Evolutionary conservation across 2,888 invertebrate genomes (phyloP).

Genomic region (Drosophila borealis): DNA sequence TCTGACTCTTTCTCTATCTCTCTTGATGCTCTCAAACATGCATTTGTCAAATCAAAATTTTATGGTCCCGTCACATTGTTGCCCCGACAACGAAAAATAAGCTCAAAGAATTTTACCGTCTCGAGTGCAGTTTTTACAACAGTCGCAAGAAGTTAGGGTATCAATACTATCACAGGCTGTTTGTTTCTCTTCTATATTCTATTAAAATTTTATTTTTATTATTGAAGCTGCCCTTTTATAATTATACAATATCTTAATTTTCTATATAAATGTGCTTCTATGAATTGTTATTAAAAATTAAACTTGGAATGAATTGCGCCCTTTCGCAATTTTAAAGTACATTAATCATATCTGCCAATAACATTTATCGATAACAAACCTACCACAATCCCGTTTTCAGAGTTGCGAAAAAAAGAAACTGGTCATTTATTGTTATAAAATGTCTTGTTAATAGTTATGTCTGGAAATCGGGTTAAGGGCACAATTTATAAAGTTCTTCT

Average conservation of each 20-base stretch:
- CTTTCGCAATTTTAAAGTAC: no score
- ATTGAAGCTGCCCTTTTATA: neutral
- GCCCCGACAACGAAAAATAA: conserved; percentile 60
- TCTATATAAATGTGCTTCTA: no score
- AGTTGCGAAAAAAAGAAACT: no score
- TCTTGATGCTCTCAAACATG: conserved; percentile 62
- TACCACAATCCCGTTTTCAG: no score
- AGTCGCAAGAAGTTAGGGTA: conserved; percentile 31
- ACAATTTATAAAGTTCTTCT: no score
- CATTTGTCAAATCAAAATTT: conserved; percentile 80
- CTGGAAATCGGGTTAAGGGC: no score
- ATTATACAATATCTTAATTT: no score
- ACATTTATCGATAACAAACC: neutral
- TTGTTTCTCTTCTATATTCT: conserved; percentile 12
- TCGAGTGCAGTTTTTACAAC: conserved; percentile 67
- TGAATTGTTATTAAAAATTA: no score
- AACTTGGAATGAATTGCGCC: no score
- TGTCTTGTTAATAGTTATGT: no score
- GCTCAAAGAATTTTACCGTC: conserved; percentile 51
- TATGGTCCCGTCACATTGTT: conserved; percentile 78
- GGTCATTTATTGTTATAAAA: no score
- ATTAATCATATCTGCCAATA: no score
- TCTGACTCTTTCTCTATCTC: neutral
- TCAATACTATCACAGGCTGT: conserved; percentile 24
- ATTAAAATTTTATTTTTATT: neutral